Evolutionary conservation across 2,888 invertebrate species (phyloP).

Genomic region (Cephus pygmeus): DNA sequence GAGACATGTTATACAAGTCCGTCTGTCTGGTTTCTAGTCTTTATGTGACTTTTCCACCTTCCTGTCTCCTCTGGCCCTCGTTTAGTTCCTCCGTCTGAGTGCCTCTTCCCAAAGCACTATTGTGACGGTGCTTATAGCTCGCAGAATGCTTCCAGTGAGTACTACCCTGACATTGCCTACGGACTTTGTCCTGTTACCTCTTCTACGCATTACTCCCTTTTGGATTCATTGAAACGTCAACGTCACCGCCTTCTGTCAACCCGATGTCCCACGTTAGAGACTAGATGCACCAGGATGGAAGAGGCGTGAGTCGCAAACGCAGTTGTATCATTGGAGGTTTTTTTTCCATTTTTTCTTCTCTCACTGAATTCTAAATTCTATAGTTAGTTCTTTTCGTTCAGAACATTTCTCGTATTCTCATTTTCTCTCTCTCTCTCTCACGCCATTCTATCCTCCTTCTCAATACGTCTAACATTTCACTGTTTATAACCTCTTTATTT

Average conservation of each 20-base stretch:
- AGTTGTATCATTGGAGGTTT: not conserved
- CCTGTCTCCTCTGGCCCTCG: not conserved
- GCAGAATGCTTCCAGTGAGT: not conserved
- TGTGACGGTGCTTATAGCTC: not conserved
- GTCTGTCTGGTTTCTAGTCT: not conserved
- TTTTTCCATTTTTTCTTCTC: not conserved
- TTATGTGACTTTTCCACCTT: constrained; percentile 2
- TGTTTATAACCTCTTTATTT: not conserved
- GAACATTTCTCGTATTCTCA: not conserved
- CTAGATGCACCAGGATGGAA: not conserved
- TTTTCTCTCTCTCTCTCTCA: too few species aligned
- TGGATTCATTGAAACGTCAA: not conserved
- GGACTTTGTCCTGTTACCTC: not conserved
- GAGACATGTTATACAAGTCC: not conserved
- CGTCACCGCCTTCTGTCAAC: constrained; percentile 6
- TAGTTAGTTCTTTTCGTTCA: not conserved
- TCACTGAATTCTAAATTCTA: not conserved
- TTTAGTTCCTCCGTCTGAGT: not conserved
- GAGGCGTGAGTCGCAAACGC: not conserved
- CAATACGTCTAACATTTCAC: not conserved
- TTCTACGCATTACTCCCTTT: not conserved
- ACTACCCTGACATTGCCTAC: not conserved
- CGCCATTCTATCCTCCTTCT: not conserved
- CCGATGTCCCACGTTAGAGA: not conserved
- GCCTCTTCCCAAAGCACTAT: not conserved